phyloP scores from a whole-genome alignment of 2,888 invertebrate genomes.

The Odontothrips loti region DNA sequence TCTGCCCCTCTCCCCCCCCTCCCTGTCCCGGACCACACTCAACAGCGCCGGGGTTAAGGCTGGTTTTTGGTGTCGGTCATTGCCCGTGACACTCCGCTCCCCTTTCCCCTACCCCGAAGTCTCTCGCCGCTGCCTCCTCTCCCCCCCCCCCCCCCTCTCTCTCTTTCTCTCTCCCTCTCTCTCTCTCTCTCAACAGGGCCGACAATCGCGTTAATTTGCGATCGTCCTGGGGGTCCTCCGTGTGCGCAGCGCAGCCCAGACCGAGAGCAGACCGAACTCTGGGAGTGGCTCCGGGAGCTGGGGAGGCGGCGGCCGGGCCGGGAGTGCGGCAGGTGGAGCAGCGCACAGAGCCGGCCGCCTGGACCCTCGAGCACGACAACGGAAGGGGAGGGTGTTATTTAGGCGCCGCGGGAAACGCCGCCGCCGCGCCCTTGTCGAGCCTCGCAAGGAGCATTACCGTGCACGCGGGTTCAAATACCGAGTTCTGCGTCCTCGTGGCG shows the following conservation, averaged over 20 bases:
- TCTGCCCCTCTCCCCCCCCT: not conserved
- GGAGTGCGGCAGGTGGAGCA: not conserved
- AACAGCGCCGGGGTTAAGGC: constrained; percentile 17
- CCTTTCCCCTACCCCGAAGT: not conserved
- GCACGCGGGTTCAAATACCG: too few species aligned
- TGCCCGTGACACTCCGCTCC: not conserved
- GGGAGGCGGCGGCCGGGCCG: not conserved
- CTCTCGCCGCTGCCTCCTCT: not conserved
- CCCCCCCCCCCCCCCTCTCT: not conserved
- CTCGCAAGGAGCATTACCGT: too few species aligned
- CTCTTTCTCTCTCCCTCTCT: not conserved
- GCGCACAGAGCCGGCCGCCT: not conserved
- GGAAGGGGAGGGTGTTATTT: too few species aligned
- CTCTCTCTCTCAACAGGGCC: not conserved
- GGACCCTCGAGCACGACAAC: too few species aligned
- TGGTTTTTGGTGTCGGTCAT: constrained; percentile 22
- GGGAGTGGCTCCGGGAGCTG: too few species aligned
- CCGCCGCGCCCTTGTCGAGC: too few species aligned
- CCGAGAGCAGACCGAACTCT: too few species aligned
- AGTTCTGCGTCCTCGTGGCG: too few species aligned
- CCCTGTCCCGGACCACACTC: not conserved
- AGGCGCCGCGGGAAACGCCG: too few species aligned
- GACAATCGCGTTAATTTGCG: constrained; percentile 24
- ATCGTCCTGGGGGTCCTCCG: not conserved
- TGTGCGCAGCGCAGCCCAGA: too few species aligned